Base-by-base conservation (phyloP, 2,797 vertebrate species). In the Meriones psammophilus region DNA sequence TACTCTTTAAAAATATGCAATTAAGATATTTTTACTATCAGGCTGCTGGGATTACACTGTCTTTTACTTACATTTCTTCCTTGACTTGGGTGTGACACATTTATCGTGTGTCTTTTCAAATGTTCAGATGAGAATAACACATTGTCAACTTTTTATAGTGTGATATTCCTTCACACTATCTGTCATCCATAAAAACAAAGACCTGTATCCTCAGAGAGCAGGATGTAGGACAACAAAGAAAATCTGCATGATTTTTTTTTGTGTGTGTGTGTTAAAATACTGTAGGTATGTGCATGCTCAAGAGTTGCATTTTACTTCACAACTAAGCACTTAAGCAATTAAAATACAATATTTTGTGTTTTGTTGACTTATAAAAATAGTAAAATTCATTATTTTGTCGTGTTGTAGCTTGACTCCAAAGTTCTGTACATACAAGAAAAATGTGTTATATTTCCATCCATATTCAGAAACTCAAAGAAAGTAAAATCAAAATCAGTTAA, bases 391-490 rank as follows among this genome's bases (percentile, higher is more conserved):
- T n/a, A 15, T 46, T 77, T 77, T 77, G 26, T 62, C 30, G 28
- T 58, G 12, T 20, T 64, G 39, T 15, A 74, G 30, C 20, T 50
- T 18, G 20, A 64, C 4, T 8, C 20, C 12, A 28, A 58, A 73
- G 24, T 4, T 46, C 22, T 89, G 58, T 36, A 50, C 13, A 26
- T n/a, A 33, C 22, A 17, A 78, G 42, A 8, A 62, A 77, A 66
- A n/a, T 36, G 42, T 5, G 5, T 0, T 68, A 68, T 46, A 24
- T 79, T 24, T 28, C 33, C 33, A 68, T 36, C 42, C 14, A 46
- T 88, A 58, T 22, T 88, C 68, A 94, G 79, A 94, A 97, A 94
- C 54, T 58, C 62, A 83, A 91, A 94, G 42, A 54, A 17, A 95
- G 69, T 30, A 83, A 88, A 88, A 80, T 66, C n/a, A 88, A 76